Conservation (phyloP, 2,797 vertebrate genomes). For the Heterohyrax brucei region DNA sequence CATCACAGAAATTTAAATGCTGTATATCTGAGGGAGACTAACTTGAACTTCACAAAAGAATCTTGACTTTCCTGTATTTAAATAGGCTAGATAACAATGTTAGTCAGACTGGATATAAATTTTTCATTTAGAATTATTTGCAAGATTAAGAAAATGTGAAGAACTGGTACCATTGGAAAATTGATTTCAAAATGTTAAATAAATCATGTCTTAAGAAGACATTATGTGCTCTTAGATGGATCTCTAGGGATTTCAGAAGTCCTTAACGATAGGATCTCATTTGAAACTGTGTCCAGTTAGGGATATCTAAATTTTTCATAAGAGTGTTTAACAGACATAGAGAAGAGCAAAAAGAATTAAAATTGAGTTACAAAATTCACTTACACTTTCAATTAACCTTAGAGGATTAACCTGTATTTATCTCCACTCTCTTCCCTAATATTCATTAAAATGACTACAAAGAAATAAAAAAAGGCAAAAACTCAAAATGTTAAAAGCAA, state of each 20-base stretch:
- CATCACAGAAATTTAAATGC: slow-evolving; percentile 68
- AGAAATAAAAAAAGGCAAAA: not conserved
- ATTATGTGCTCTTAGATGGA: slow-evolving; percentile 14
- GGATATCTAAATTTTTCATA: not conserved
- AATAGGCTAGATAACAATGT: slow-evolving; percentile 15
- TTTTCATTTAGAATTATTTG: slow-evolving; percentile 61
- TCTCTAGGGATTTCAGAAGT: too few relatives aligned
- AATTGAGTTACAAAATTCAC: slow-evolving; percentile 1
- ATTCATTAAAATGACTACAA: slow-evolving; percentile 54
- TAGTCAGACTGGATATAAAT: not conserved
- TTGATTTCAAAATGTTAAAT: slow-evolving; percentile 70
- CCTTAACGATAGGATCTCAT: not conserved
- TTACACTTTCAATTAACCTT: slow-evolving; percentile 47
- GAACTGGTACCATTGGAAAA: not conserved
- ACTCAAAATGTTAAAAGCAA: not conserved
- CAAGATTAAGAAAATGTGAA: slow-evolving; percentile 70
- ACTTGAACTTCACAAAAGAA: slow-evolving; percentile 12
- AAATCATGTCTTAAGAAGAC: slow-evolving; percentile 3
- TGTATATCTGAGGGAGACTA: not conserved
- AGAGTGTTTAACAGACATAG: not conserved
- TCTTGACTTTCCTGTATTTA: not conserved
- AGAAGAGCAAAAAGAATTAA: slow-evolving; percentile 3
- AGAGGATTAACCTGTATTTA: not conserved
- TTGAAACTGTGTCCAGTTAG: not conserved
- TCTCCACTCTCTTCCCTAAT: not conserved